Percentiles rank a stretch among this genome's conserved stretches.
These are phyloP conservation scores for Ophion ventricosus DNA, from an alignment of 2,888 invertebrate genomes.

Conservation along the genomic window DNA sequence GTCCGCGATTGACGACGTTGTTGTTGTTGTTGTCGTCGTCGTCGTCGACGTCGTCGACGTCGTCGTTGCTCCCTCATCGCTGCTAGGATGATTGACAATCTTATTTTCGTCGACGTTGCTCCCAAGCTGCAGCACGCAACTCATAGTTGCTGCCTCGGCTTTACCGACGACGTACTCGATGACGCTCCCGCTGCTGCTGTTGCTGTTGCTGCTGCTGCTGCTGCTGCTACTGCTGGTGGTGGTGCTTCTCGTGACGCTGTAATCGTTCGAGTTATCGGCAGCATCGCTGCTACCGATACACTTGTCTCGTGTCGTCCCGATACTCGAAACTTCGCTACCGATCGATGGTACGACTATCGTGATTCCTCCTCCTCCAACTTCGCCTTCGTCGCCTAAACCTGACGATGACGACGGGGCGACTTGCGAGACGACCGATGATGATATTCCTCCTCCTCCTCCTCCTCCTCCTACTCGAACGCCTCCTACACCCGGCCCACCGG, in stretches of 20 bases:
- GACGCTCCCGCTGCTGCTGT: conserved; percentile 2
- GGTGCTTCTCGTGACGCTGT: conserved; percentile 4
- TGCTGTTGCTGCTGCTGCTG: no score
- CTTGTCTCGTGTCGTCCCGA: conserved; percentile 26
- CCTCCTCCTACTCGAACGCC: conserved; percentile 77
- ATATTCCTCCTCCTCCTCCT: conserved; percentile 72
- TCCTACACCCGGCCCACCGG: conserved; percentile 80
- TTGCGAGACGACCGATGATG: conserved; percentile 68
- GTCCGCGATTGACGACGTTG: conserved; percentile 34
- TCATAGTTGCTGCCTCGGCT: conserved; percentile 59
- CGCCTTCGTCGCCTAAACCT: not conserved
- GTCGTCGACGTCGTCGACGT: conserved; percentile 42
- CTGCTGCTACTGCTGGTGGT: no score
- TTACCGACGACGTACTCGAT: conserved; percentile 59
- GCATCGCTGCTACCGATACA: conserved; percentile 53
- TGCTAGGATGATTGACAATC: conserved; percentile 23
- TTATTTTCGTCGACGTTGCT: conserved; percentile 53
- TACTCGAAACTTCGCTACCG: conserved; percentile 24
- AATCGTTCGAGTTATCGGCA: conserved; percentile 29
- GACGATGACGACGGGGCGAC: conserved; percentile 14
- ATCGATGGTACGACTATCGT: conserved; percentile 19
- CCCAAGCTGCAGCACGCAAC: conserved; percentile 58
- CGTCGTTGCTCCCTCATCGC: conserved; percentile 31
- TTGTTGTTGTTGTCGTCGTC: conserved; percentile 45
- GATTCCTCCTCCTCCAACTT: conserved; percentile 38